Percentiles rank a stretch among this genome's conserved stretches.
phyloP scores from a whole-genome alignment of 2,888 invertebrate genomes.

The Ornithoptera alexandrae region DNA sequence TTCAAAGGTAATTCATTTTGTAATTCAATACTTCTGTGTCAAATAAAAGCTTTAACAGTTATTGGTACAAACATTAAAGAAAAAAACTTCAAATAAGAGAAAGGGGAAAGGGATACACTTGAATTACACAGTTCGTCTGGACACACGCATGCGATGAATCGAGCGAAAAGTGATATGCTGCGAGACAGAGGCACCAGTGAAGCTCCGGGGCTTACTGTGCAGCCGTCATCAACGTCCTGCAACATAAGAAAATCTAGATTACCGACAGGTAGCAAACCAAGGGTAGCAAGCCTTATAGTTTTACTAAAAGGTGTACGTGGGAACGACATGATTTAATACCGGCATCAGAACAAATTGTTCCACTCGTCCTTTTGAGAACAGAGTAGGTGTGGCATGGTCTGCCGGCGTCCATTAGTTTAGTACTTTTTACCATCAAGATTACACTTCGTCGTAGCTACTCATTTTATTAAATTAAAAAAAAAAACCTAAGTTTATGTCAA shows the following conservation, averaged over 20 bases:
- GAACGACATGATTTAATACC: no score
- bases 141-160: conserved; percentile 68
- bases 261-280: background rate
- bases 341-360: no score
- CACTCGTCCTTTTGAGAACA: no score
- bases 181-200: conserved; percentile 60
- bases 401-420: no score
- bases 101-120: conserved; percentile 6
- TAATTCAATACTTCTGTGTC: background rate
- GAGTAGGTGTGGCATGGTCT: no score
- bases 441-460: no score
- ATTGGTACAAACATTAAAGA: background rate
- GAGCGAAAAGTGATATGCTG: conserved; percentile 60
- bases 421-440: no score
- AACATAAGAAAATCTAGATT: conserved; percentile 22
- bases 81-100: background rate
- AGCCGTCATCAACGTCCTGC: conserved; percentile 57
- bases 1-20: background rate
- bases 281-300: background rate
- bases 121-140: conserved; percentile 56
- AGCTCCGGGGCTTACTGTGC: conserved; percentile 61
- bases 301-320: background rate
- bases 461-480: no score
- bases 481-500: no score
- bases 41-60: background rate